Evolutionary conservation across 2,888 invertebrate species (phyloP).

Genomic region (Eucera pruinosa): DNA sequence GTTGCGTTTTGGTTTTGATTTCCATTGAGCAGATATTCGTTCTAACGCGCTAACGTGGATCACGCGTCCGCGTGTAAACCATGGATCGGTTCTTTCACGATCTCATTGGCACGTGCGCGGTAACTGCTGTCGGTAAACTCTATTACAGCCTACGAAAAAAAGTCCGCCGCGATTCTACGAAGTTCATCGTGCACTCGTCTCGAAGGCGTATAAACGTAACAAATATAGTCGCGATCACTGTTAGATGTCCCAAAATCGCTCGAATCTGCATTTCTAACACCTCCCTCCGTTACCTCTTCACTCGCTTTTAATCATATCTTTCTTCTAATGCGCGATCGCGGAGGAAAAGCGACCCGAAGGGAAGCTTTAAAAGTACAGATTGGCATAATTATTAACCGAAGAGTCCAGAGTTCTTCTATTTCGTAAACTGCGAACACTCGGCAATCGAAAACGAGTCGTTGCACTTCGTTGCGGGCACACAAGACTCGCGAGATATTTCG

Average conservation of each 20-base stretch:
- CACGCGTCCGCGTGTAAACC: background rate
- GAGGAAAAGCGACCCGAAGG: background rate
- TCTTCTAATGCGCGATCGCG: background rate
- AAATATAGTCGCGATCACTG: conserved; percentile 44
- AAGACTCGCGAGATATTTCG: too few species aligned
- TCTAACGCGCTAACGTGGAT: conserved; percentile 6
- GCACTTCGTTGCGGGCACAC: too few species aligned
- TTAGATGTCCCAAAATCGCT: background rate
- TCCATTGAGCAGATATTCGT: conserved; percentile 50
- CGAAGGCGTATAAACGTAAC: conserved; percentile 44
- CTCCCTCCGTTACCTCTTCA: background rate
- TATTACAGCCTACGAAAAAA: background rate
- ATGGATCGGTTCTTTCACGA: background rate
- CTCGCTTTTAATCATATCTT: background rate
- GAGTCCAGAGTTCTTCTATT: too few species aligned
- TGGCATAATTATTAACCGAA: background rate
- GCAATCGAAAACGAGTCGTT: conserved; percentile 14
- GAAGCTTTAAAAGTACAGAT: conserved; percentile 3
- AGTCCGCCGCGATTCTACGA: too few species aligned
- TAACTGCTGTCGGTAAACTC: background rate
- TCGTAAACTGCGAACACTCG: background rate
- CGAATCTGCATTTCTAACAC: background rate
- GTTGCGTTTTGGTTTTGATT: conserved; percentile 48
- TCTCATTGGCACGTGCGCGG: conserved; percentile 2
- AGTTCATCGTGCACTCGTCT: conserved; percentile 12